Conservation (phyloP, 2,113 vertebrate genomes). For the Egretta garzetta region DNA sequence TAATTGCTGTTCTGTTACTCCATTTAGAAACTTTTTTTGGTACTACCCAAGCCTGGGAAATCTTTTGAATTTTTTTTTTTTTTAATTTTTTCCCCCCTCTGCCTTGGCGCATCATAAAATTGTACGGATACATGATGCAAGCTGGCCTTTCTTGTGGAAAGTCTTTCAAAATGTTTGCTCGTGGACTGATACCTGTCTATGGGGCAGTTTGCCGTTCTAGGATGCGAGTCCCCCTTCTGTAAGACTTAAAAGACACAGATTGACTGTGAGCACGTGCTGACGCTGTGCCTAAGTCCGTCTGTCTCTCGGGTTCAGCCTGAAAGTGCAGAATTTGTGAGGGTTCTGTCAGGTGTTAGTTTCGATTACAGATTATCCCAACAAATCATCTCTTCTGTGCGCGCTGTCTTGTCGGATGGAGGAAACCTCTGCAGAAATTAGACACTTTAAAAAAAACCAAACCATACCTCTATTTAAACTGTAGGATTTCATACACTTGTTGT, state of each 20-base stretch:
- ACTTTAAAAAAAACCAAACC: background rate
- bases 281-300: background rate
- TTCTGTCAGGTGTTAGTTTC: background rate
- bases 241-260: rapidly evolving
- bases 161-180: background rate
- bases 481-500: background rate
- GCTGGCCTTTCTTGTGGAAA: background rate
- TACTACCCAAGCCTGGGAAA: background rate
- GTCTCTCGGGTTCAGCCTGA: background rate
- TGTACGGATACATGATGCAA: background rate
- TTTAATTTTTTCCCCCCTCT: background rate
- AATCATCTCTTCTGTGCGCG: background rate
- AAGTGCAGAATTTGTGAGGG: background rate
- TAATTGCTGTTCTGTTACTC: background rate
- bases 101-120: background rate
- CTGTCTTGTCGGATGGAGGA: background rate
- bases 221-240: background rate
- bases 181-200: rapidly evolving
- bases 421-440: background rate
- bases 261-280: background rate
- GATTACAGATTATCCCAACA: background rate
- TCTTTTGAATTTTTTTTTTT: background rate
- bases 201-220: background rate
- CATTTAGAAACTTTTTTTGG: background rate
- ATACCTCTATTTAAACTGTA: background rate